Base-by-base conservation (phyloP, 2,888 invertebrate species). In the Orthosia gracilis region DNA sequence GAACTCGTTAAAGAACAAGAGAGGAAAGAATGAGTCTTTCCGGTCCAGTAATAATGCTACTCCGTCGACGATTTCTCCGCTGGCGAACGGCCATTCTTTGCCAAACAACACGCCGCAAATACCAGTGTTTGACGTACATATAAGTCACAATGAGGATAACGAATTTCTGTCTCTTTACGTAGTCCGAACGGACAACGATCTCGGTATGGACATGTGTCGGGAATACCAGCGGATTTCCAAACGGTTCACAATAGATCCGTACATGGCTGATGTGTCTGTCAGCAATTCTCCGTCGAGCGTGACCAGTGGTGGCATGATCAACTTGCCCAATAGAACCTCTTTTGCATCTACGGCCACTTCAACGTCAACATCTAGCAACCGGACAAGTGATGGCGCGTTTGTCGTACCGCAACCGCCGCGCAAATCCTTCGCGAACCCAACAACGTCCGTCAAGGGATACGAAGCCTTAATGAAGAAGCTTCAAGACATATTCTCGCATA, bases 151-250 rank as follows among this genome's bases (percentile, higher is more conserved):
- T 73, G 96, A 97, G 71, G 96, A 96, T 50, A 93, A 94, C 68
- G 96, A 96, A 69, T 96, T 97, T 75, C 78, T 96, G 0, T 96
- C 96, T 0, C 82, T 96, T 0, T 95, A 95, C 61, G 91, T 96
- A 12, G 95, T 96, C 0, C 91, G 95, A 84, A 96, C 95, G 4
- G 96, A 96, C 73, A 95, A 92, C 67, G 96, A 96, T 82, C 57
- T 96, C 0, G 96, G 96, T 0, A 91, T 93, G 91, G 96, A 97
- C 62, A 96, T 96, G 92, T 95, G 94, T 78, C 93, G 92, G 66
- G 96, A 96, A 83, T 96, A 95, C 87, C 96, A 96, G 87, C 93
- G 96, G 81, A 90, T 96, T 82, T 96, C 96, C 0, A 96, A 96
- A 85, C 88, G 96, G 62, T 95, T 95, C 75, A 94, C 96, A 0